Base-by-base conservation (phyloP, 92 coral and sea anemone species). In the Zoanthus sociatus region DNA sequence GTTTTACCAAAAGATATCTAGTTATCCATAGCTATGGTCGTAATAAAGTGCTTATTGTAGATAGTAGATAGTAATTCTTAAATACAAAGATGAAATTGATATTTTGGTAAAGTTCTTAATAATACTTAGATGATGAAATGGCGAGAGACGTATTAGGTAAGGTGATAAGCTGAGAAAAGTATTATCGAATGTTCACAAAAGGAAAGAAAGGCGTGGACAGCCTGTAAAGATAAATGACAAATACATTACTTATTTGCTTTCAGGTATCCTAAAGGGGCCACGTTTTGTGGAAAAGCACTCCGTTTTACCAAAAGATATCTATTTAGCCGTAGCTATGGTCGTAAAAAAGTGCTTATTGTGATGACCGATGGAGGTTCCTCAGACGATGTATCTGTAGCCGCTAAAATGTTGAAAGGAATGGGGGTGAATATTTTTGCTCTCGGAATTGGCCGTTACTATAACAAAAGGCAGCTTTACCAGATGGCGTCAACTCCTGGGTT, bases 401-500 rank as follows among this genome's bases (percentile, higher is more conserved):
- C 98, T 5, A 77, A 88, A 31, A 55, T 73, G 4, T 91, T 96
- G 13, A 97, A 95, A 71, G 88, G 92, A 37, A 89, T 79, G n/a
- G 99, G 99, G 44, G 98, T 96, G 37, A 90, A 93, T 33, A 91
- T 93, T 51, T 93, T 91, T 73, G 99, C 95, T 16, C 93, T 96
- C 1, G 99, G 98, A 21, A 60, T 96, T 1, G 99, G 99, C 13
- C 78, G 89, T 16, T 92, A 92, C 68, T 96, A 90, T 60, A 94
- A 95, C 69, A 87, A 82, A 42, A 78, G 92, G 12, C 99, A 96
- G 88, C 84, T 96, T 70, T 68, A 73, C 12, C 82, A 87, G 75
- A 95, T 96, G 73, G 99, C 99, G 9, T 90, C 98, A 0, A 93
- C 90, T 48, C 79, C 83, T 42, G 74, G 88, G 9, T 94, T 90